Evolutionary conservation across 2,888 invertebrate genomes (phyloP).

Genomic region (Asteroscopus sphinx): DNA sequence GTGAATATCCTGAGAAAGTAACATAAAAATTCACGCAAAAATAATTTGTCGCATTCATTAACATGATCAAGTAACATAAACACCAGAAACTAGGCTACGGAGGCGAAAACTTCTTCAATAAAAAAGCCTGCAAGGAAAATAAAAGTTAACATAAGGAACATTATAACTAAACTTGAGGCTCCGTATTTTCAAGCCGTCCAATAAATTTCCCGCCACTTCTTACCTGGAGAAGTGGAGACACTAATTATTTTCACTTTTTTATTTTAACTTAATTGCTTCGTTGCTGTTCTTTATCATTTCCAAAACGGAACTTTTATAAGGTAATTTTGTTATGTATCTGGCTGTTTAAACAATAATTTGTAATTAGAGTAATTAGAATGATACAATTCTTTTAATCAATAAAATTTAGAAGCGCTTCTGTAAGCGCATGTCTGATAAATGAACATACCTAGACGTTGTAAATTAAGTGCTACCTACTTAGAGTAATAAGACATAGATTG

Average conservation of each 20-base stretch:
- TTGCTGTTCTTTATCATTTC: conserved; percentile 24
- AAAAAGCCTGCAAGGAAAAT: conserved; percentile 41
- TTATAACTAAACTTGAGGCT: conserved; percentile 35
- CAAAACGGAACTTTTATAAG: background rate
- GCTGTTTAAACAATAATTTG: conserved; percentile 19
- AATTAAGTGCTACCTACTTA: no score
- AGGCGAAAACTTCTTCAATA: conserved; percentile 31
- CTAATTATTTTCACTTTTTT: conserved; percentile 53
- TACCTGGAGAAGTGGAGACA: conserved; percentile 42
- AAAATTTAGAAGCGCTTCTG: no score
- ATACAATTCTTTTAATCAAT: no score
- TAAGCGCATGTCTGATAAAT: no score
- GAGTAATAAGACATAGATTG: no score
- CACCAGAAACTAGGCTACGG: conserved; percentile 20
- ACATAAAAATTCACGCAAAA: background rate
- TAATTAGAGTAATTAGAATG: conserved; percentile 11
- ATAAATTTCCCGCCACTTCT: conserved; percentile 47
- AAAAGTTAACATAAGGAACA: conserved; percentile 33
- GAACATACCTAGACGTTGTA: no score
- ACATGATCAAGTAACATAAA: conserved; percentile 21
- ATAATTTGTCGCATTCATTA: conserved; percentile 10
- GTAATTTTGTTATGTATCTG: conserved; percentile 5
- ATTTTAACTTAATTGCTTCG: conserved; percentile 54
- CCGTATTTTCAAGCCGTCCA: conserved; percentile 36
- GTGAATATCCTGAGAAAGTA: background rate